These are phyloP conservation scores for Blennius ocellaris DNA, from an alignment of 2,113 vertebrate genomes.

Conservation along the genomic window DNA sequence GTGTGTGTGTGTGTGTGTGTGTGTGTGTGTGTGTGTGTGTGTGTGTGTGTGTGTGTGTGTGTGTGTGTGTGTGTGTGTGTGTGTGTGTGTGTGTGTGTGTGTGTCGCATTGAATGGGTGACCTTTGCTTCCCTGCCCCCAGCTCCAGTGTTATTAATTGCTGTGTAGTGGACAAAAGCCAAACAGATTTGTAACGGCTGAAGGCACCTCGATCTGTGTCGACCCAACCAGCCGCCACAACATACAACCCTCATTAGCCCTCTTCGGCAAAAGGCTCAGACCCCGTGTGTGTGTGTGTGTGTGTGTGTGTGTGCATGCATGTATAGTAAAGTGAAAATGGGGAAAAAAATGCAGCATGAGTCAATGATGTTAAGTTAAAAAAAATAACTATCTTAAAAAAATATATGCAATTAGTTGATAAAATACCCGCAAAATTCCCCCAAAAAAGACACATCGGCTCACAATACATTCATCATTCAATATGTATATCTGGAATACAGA, in stretches of 20 bases:
- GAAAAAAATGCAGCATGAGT: conserved; percentile 2
- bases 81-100: conserved; percentile 35
- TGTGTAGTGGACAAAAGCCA: conserved; percentile 95
- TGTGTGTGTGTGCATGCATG: conserved; percentile 26
- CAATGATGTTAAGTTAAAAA: not conserved
- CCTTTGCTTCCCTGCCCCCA: conserved; percentile 90
- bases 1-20: conserved; percentile 11
- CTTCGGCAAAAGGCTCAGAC: conserved; percentile 84
- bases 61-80: conserved; percentile 11
- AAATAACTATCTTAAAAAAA: too few relatives aligned
- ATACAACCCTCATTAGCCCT: conserved; percentile 97
- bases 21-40: conserved; percentile 20
- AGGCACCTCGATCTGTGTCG: conserved; percentile 96
- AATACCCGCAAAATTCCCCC: not conserved
- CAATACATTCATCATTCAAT: not conserved
- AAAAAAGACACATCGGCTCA: not conserved
- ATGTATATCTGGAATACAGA: not conserved
- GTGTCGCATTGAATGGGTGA: conserved; percentile 76
- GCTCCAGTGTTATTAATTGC: conserved; percentile 94
- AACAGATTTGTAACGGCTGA: conserved; percentile 98
- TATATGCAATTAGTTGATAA: not conserved
- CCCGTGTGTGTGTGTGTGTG: conserved; percentile 24
- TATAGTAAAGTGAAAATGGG: conserved; percentile 20
- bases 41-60: not conserved
- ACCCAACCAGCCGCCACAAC: conserved; percentile 91